Conservation (phyloP, 1,140 invertebrate genomes). For the Eulimnadia texana region DNA sequence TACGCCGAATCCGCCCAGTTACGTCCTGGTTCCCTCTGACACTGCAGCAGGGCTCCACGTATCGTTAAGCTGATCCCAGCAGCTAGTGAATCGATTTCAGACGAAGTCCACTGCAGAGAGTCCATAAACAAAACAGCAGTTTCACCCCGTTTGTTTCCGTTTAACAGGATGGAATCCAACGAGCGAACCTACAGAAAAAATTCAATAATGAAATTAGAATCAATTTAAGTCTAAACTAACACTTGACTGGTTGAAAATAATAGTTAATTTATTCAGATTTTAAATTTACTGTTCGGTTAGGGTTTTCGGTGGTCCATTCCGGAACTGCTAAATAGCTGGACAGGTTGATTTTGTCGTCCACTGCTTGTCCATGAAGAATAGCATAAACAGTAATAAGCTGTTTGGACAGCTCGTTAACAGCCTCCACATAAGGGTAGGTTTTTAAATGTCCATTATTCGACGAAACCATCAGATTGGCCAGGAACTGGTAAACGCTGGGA, state of each 20-base stretch:
- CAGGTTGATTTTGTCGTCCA: constrained; percentile 13
- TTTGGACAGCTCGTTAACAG: constrained; percentile 47
- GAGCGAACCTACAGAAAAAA: constrained; percentile 20
- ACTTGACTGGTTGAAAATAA: too few relatives aligned
- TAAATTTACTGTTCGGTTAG: too few relatives aligned
- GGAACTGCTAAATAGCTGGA: constrained; percentile 29
- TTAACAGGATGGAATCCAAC: neutral
- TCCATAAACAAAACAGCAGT: neutral
- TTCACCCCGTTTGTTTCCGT: neutral
- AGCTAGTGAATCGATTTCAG: constrained; percentile 57
- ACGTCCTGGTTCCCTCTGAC: constrained; percentile 54
- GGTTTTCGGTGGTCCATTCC: constrained; percentile 31
- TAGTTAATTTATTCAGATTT: too few relatives aligned
- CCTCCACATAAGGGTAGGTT: constrained; percentile 48
- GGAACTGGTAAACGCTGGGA: constrained; percentile 50
- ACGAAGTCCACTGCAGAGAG: constrained; percentile 39
- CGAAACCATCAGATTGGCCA: constrained; percentile 45
- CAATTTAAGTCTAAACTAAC: too few relatives aligned
- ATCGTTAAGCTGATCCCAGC: constrained; percentile 56
- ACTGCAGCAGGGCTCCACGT: constrained; percentile 55
- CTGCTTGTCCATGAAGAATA: neutral
- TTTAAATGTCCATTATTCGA: constrained; percentile 24
- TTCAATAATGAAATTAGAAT: too few relatives aligned
- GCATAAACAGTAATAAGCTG: constrained; percentile 39
- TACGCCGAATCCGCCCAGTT: constrained; percentile 63